Base-by-base conservation (phyloP, 2,113 vertebrate species). In the Ictidomys tridecemlineatus region DNA sequence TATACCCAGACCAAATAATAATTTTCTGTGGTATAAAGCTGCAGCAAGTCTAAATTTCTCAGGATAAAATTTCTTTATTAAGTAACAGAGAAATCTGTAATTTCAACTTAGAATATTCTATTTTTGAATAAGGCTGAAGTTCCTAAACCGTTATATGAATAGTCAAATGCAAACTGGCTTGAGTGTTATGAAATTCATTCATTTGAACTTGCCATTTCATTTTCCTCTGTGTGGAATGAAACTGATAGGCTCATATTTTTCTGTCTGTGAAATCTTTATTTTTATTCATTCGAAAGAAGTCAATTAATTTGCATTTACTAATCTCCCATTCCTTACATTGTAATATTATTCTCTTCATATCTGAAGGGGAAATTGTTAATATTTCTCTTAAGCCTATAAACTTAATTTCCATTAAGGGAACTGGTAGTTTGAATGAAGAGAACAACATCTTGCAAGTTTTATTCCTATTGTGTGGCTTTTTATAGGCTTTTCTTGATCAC, bases 251-350 rank as follows among this genome's bases (percentile, higher is more conserved):
- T 98, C 95, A 93, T 96, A 96, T 95, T 98, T 98, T 97, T 79
- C 76, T 97, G 90, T 82, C 88, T 97, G 11, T 97, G 95, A 96
- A 98, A 97, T 92, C 67, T 63, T 84, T 94, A 79, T 93, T 97
- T 93, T 96, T 98, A 94, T 97, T 98, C 67, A 84, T 98, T 97
- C 95, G 26, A 76, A 96, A 94, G 51, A 97, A 97, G 83, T 91
- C 76, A 96, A 48, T 98, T 98, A 95, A 97, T 98, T 98, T 97
- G 89, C 77, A 94, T 98, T 97, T 97, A 93, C 39, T 98, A 73
- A 97, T 97, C 69, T 96, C n/a, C 13, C 73, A 93, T 94, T 96
- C 72, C 65, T 97, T 63, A 93, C 42, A 56, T 8, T 72, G 34
- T 95, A 61, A 45, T 97, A 93, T 96, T 61, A 97, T 95, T 95